phyloP scores from a whole-genome alignment of 1,140 invertebrate species.

The Conopomorpha cramerella region DNA sequence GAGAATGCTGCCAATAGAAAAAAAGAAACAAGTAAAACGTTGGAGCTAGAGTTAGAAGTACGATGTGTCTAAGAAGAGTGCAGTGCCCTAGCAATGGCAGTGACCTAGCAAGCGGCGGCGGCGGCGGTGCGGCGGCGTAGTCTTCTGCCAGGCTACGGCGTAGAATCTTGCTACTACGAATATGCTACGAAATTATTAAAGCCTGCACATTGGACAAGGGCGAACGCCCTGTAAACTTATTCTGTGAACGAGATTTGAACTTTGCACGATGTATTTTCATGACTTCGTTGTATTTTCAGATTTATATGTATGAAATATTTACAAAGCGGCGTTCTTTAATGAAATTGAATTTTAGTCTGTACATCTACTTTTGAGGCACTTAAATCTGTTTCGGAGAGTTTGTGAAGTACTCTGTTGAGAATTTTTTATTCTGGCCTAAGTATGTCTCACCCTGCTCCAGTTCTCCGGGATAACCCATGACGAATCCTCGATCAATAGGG shows the following conservation, averaged over 20 bases:
- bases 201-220: too few species aligned
- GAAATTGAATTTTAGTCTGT: too few species aligned
- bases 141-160: too few species aligned
- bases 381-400: too few species aligned
- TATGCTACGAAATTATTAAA: slow-evolving; percentile 18
- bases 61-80: slow-evolving; percentile 49
- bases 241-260: too few species aligned
- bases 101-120: slow-evolving; percentile 27
- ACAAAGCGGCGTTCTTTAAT: too few species aligned
- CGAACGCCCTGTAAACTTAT: too few species aligned
- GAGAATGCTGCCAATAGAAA: slow-evolving; percentile 51
- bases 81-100: slow-evolving; percentile 45
- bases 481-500: slow-evolving; percentile 34
- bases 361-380: too few species aligned
- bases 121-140: slow-evolving; percentile 14
- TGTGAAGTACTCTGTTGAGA: too few species aligned
- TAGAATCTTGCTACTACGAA: slow-evolving; percentile 35
- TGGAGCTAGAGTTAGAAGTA: slow-evolving; percentile 55
- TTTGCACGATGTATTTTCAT: too few species aligned
- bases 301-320: too few species aligned
- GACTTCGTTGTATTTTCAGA: too few species aligned
- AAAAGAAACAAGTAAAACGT: slow-evolving; percentile 48
- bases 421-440: slow-evolving; percentile 2
- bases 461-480: slow-evolving; percentile 19
- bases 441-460: slow-evolving; percentile 9